A percentile compares a stretch with the other conserved stretches of the same genome.
Conservation (phyloP, 2,888 invertebrate species). For the Hesperia comma region DNA sequence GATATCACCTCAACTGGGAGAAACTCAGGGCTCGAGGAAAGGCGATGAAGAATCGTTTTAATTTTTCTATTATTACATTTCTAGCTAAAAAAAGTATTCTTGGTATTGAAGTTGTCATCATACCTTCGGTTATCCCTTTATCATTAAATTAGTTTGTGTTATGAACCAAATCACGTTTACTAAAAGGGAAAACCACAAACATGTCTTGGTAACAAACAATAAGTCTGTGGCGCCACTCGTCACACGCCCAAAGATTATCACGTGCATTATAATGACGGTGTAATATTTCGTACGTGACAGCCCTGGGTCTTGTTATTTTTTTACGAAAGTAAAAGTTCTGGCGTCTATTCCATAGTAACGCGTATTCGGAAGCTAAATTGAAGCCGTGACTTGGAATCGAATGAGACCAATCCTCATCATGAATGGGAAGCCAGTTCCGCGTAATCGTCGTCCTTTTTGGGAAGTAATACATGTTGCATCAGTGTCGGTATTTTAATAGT, state of each 20-base stretch:
- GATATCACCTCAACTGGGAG: too few species aligned
- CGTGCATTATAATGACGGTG: constrained; percentile 74
- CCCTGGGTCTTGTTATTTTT: constrained; percentile 54
- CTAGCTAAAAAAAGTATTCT: too few species aligned
- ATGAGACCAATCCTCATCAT: constrained; percentile 48
- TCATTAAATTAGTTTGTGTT: constrained; percentile 20
- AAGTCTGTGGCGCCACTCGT: constrained; percentile 76
- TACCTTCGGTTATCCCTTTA: too few species aligned
- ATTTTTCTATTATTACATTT: too few species aligned
- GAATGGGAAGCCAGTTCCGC: constrained; percentile 57
- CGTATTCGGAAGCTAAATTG: constrained; percentile 69
- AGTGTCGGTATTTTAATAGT: constrained; percentile 34
- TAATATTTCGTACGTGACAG: constrained; percentile 77
- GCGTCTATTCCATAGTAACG: constrained; percentile 57
- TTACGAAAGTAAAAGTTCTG: constrained; percentile 71
- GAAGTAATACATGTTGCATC: constrained; percentile 27
- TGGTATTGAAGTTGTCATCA: too few species aligned
- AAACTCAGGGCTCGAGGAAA: too few species aligned
- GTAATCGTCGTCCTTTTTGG: constrained; percentile 50
- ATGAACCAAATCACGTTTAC: constrained; percentile 44
- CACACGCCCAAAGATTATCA: constrained; percentile 64
- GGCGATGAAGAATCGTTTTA: too few species aligned
- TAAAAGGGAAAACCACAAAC: neutral
- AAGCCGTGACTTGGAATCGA: constrained; percentile 59
- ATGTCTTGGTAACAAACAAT: constrained; percentile 49